Conservation (phyloP, 2,888 invertebrate genomes). For the Tineola bisselliella region DNA sequence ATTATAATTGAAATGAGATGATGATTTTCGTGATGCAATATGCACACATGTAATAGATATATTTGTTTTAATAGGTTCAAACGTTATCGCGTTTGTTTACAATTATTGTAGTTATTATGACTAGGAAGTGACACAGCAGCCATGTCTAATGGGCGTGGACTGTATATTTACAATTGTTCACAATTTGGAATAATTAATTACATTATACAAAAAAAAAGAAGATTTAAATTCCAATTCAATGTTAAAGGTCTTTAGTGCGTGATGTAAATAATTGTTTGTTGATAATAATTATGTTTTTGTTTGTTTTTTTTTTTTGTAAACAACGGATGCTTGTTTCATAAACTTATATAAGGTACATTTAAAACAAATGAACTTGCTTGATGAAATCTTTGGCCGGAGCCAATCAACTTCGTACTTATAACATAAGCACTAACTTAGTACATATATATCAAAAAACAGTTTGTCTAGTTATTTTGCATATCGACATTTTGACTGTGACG, state of each 20-base stretch:
- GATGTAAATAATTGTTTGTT: no score
- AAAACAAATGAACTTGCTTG: no score
- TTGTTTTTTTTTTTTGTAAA: background rate
- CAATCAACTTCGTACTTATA: no score
- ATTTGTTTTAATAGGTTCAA: conserved; percentile 1
- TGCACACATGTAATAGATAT: background rate
- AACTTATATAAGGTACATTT: no score
- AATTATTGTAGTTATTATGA: background rate
- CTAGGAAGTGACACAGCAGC: background rate
- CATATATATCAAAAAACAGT: no score
- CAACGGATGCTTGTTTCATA: background rate
- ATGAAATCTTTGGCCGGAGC: no score
- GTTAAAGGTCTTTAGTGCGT: background rate
- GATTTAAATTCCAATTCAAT: background rate
- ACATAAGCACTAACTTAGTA: no score
- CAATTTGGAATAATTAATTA: background rate
- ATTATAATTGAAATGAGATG: no score
- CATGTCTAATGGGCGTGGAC: background rate
- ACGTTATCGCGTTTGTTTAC: background rate
- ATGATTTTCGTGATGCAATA: background rate
- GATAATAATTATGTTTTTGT: background rate
- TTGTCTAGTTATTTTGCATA: no score
- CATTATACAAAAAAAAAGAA: background rate
- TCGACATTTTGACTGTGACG: no score
- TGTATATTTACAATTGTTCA: background rate